These are phyloP conservation scores for Epistrophe grossulariae DNA, from an alignment of 2,888 invertebrate species.

Conservation along the genomic window DNA sequence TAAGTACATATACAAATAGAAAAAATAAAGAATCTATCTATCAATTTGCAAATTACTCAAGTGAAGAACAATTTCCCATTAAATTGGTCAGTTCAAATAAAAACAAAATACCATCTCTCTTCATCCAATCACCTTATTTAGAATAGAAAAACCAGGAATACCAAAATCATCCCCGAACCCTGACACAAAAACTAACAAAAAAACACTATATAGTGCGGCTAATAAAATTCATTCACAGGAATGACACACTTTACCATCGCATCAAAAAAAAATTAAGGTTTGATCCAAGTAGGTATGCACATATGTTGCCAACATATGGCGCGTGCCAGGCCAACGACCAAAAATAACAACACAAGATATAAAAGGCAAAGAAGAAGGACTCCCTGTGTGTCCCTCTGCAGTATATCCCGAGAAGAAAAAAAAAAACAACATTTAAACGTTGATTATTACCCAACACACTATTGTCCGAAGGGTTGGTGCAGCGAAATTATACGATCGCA, in stretches of 20 bases:
- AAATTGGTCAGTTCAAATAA: slow-evolving; percentile 34
- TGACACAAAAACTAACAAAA: slow-evolving; percentile 42
- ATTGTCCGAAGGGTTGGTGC: slow-evolving; percentile 70
- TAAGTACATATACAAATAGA: neutral
- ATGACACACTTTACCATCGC: slow-evolving; percentile 62
- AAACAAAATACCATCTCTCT: slow-evolving; percentile 12
- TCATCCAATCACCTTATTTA: slow-evolving; percentile 54
- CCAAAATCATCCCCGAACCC: slow-evolving; percentile 54
- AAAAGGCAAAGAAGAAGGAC: slow-evolving; percentile 26
- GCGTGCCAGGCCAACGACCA: slow-evolving; percentile 71
- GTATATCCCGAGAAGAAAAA: neutral
- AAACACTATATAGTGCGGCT: slow-evolving; percentile 44
- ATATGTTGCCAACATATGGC: slow-evolving; percentile 76
- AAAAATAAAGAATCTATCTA: slow-evolving; percentile 40
- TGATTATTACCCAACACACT: slow-evolving; percentile 53
- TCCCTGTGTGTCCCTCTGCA: slow-evolving; percentile 2
- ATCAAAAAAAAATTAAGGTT: slow-evolving; percentile 50
- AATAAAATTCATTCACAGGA: slow-evolving; percentile 71
- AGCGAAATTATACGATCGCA: slow-evolving; percentile 83
- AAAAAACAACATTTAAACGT: slow-evolving; percentile 59
- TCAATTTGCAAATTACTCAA: slow-evolving; percentile 74
- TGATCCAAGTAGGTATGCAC: slow-evolving; percentile 32
- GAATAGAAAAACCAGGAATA: slow-evolving; percentile 44
- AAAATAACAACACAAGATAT: slow-evolving; percentile 34
- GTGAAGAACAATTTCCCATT: slow-evolving; percentile 49